phyloP scores from a whole-genome alignment of 1,140 invertebrate genomes.

The Trichoplusia ni region DNA sequence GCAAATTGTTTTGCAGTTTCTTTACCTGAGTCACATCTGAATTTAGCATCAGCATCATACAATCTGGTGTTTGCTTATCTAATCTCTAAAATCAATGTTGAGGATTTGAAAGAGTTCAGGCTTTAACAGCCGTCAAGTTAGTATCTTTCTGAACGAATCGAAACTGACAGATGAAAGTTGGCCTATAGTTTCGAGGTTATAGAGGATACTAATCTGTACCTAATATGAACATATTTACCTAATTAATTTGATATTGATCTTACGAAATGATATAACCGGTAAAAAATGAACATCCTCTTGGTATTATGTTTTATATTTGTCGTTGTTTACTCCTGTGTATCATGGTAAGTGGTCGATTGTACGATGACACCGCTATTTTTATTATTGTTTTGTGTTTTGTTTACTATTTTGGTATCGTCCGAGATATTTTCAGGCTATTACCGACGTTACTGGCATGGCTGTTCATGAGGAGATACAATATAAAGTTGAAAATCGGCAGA shows the following conservation, averaged over 20 bases:
- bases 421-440: constrained; percentile 82
- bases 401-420: constrained; percentile 49
- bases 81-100: too few species aligned
- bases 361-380: constrained; percentile 33
- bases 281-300: constrained; percentile 66
- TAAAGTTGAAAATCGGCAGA: constrained; percentile 85
- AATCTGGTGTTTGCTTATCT: too few species aligned
- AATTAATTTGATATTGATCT: constrained; percentile 18
- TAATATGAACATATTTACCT: constrained; percentile 31
- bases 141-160: constrained; percentile 21
- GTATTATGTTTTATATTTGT: constrained; percentile 66
- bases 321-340: constrained; percentile 72
- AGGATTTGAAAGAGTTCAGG: too few species aligned
- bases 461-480: constrained; percentile 85
- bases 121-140: not conserved
- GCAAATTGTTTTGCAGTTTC: too few species aligned
- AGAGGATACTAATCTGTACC: constrained; percentile 3
- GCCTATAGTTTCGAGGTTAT: constrained; percentile 30
- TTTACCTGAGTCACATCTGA: too few species aligned
- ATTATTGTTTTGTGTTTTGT: constrained; percentile 61
- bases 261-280: constrained; percentile 39
- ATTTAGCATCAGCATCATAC: too few species aligned
- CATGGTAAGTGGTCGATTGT: constrained; percentile 64
- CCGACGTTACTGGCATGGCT: constrained; percentile 86
- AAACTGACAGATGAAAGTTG: constrained; percentile 29